A percentile compares a stretch with the other conserved stretches of the same genome.
Conservation (phyloP, 2,113 vertebrate genomes). For the Mandrillus leucophaeus region DNA sequence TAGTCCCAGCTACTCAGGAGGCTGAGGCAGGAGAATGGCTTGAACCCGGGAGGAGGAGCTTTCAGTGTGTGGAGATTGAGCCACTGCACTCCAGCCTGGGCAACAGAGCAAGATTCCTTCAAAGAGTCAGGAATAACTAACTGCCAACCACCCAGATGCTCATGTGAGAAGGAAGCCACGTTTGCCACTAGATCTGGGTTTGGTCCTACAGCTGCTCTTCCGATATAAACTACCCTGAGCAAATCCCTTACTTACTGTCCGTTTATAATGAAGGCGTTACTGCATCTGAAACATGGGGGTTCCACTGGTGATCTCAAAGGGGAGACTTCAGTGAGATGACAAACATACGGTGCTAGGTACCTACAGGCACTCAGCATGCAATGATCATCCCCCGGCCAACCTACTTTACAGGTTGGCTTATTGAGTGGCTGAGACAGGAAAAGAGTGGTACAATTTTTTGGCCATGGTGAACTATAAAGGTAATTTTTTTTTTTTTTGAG, state of each 20-base stretch:
- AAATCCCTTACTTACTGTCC: neutral
- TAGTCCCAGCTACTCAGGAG: too few relatives aligned
- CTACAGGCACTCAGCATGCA: neutral
- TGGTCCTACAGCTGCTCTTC: neutral
- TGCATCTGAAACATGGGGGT: neutral
- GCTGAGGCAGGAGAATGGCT: too few relatives aligned
- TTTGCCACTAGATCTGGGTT: neutral
- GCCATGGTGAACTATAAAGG: neutral
- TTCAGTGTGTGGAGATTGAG: too few relatives aligned
- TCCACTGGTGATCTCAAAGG: neutral
- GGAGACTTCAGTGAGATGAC: neutral
- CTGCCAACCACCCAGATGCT: accelerated
- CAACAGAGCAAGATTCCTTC: too few relatives aligned
- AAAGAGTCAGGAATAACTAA: neutral
- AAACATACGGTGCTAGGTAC: neutral
- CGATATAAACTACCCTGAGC: neutral
- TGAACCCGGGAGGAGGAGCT: too few relatives aligned
- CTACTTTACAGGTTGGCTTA: neutral
- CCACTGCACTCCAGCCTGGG: too few relatives aligned
- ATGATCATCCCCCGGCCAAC: neutral
- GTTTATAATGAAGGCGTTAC: too few relatives aligned
- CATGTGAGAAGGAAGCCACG: neutral
- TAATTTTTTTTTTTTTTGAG: neutral
- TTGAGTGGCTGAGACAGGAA: neutral
- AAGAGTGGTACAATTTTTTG: neutral